Percentiles rank a stretch among this genome's conserved stretches.
Conservation (phyloP, 1,140 invertebrate species). For the Lineus longissimus region DNA sequence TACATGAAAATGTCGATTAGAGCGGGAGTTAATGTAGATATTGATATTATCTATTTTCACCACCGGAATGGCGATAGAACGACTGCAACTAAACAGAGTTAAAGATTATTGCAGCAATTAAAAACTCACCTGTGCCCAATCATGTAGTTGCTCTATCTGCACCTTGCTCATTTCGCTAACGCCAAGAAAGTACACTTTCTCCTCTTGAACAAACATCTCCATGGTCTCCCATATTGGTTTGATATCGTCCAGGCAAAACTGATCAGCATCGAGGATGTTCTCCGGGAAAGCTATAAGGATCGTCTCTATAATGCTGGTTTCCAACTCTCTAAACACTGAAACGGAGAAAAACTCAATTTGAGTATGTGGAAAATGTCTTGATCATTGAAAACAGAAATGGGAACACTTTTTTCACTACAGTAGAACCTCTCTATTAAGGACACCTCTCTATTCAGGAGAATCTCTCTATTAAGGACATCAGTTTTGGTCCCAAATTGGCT, state of each 20-base stretch:
- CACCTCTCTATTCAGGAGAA: no score
- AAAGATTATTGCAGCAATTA: no score
- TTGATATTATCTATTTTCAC: no score
- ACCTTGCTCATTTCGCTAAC: conserved; percentile 83
- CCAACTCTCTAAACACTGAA: conserved; percentile 65
- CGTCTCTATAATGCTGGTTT: conserved; percentile 67
- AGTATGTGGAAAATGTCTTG: background rate
- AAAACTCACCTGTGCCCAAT: conserved; percentile 69
- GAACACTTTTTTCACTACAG: conserved; percentile 12
- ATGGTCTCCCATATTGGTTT: conserved; percentile 70
- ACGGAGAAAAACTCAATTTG: no score
- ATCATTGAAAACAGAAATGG: conserved; percentile 2
- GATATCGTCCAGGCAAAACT: conserved; percentile 58
- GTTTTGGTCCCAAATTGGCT: no score
- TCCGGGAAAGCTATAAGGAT: conserved; percentile 69
- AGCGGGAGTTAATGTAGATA: background rate
- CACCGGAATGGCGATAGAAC: no score
- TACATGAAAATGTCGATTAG: no score
- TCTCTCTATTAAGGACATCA: no score
- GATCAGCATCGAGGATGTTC: conserved; percentile 40
- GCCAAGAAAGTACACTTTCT: conserved; percentile 70
- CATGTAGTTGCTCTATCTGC: conserved; percentile 72
- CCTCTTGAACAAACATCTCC: conserved; percentile 65
- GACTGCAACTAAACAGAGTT: no score
- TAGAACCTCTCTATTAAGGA: no score